A percentile compares a stretch with the other conserved stretches of the same genome.
Evolutionary conservation across 2,797 vertebrate genomes (phyloP).

Genomic region (Orestias chungarensis): DNA sequence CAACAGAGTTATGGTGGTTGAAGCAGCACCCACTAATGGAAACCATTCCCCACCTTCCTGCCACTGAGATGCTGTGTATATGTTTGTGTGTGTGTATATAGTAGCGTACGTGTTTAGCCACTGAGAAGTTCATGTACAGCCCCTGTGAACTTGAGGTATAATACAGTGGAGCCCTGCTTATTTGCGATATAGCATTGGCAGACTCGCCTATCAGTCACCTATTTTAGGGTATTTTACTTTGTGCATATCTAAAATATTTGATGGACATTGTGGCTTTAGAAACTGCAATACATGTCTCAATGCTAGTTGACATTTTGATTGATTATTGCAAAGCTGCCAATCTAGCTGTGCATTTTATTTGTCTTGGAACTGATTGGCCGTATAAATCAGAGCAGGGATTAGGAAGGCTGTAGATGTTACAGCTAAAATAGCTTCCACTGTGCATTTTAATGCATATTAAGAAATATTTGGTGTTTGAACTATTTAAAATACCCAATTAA

Average conservation of each 20-base stretch:
- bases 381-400: too few relatives aligned
- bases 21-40: conserved; percentile 62
- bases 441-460: too few relatives aligned
- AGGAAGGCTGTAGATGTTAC: too few relatives aligned
- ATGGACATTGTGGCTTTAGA: background rate
- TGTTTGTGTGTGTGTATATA: conserved; percentile 16
- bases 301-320: background rate
- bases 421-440: too few relatives aligned
- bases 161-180: background rate
- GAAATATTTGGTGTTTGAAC: too few relatives aligned
- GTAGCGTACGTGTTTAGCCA: background rate
- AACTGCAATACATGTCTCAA: background rate
- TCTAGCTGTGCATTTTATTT: background rate
- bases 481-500: too few relatives aligned
- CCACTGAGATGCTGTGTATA: conserved; percentile 12
- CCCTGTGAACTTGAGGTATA: conserved; percentile 18
- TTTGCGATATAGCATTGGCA: background rate
- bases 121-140: conserved; percentile 1
- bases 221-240: background rate
- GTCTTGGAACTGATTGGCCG: background rate
- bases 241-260: background rate
- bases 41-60: conserved; percentile 42
- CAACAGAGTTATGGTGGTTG: conserved; percentile 54
- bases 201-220: background rate
- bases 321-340: background rate